Conservation (phyloP, 92 coral and sea anemone genomes). For the Isaurus tuberculatus region DNA sequence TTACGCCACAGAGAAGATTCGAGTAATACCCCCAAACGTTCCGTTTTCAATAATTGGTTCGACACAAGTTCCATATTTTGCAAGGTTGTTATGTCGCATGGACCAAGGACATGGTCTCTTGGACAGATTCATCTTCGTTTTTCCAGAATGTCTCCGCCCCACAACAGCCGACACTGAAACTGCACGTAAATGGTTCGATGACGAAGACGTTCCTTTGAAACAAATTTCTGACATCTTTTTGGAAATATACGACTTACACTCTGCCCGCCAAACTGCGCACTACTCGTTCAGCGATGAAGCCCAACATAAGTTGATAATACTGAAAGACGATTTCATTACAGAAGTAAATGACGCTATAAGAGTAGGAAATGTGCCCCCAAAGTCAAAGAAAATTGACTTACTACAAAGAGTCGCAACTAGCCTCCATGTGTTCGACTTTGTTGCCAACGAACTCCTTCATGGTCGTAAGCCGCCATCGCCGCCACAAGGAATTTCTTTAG, state of each 20-base stretch:
- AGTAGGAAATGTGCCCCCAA: conserved; percentile 42
- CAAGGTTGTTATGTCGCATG: conserved; percentile 26
- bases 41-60: conserved; percentile 58
- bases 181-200: no score
- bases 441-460: conserved; percentile 8
- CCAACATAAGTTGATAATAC: not conserved
- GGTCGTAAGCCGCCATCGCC: conserved; percentile 41
- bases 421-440: conserved; percentile 39
- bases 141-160: conserved; percentile 50
- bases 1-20: conserved; percentile 52
- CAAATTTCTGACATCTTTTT: no score
- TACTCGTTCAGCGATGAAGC: not conserved
- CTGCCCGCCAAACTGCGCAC: no score
- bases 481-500: conserved; percentile 22
- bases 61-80: conserved; percentile 53
- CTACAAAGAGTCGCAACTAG: conserved; percentile 42
- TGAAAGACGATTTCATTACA: conserved; percentile 37
- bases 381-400: conserved; percentile 48
- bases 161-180: no score
- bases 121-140: conserved; percentile 52
- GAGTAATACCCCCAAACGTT: conserved; percentile 37
- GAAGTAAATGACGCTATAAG: conserved; percentile 53
- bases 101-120: conserved; percentile 63
- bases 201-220: no score
- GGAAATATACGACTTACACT: no score